Evolutionary conservation across 2,113 vertebrate genomes (phyloP).

Genomic region (Sphyrna mokarran): DNA sequence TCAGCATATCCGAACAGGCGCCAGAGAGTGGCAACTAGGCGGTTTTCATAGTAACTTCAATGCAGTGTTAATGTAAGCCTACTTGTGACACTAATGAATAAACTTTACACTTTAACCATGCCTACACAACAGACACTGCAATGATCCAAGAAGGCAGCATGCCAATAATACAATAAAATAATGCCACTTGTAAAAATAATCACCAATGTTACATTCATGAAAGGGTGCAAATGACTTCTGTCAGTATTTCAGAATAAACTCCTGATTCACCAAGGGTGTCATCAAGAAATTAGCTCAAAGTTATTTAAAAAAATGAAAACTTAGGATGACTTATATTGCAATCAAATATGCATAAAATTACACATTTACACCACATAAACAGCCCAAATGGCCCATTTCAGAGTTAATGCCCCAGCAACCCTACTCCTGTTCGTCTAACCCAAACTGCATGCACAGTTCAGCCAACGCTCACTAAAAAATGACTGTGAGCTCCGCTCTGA

Average conservation of each 20-base stretch:
- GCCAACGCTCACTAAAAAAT: not conserved
- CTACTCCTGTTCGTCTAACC: not conserved
- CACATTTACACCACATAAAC: not conserved
- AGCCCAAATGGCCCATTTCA: not conserved
- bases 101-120: no score
- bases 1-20: no score
- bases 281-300: not conserved
- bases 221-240: not conserved
- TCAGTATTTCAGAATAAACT: not conserved
- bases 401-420: not conserved
- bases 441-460: not conserved
- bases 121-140: no score
- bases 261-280: not conserved
- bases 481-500: not conserved
- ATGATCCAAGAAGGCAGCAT: no score
- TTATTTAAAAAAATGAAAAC: not conserved
- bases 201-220: not conserved
- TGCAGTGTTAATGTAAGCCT: no score
- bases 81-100: no score
- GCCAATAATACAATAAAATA: no score
- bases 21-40: no score
- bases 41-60: no score
- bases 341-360: not conserved
- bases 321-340: not conserved
- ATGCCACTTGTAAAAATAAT: not conserved